Evolutionary conservation across 2,888 invertebrate genomes (phyloP).

Genomic region (Drosophila anomelani): DNA sequence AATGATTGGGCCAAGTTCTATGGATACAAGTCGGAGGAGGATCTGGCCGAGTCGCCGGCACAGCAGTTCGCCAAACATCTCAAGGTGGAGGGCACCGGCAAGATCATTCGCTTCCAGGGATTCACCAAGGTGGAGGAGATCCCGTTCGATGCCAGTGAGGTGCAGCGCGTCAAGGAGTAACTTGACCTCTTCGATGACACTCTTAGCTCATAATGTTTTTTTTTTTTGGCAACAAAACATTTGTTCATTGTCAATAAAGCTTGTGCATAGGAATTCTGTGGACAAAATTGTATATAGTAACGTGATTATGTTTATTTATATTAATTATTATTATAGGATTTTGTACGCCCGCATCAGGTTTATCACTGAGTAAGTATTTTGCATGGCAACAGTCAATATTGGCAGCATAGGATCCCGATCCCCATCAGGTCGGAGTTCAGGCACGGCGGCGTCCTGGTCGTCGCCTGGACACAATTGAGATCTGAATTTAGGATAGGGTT

Average conservation of each 20-base stretch:
- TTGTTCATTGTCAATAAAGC: constrained; percentile 47
- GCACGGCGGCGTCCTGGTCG: not conserved
- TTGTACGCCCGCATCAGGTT: not conserved
- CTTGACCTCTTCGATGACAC: not conserved
- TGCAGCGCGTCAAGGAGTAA: constrained; percentile 54
- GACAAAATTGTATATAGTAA: not conserved
- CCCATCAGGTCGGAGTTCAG: not conserved
- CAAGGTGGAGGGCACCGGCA: constrained; percentile 82
- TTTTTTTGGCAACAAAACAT: constrained; percentile 17
- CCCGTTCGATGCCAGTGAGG: constrained; percentile 66
- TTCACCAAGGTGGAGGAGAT: constrained; percentile 77
- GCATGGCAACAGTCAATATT: not conserved
- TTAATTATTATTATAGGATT: not conserved
- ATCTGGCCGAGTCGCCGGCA: constrained; percentile 86
- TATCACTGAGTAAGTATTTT: not conserved
- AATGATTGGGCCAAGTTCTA: constrained; percentile 89
- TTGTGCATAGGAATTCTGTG: not conserved
- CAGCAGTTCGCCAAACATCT: constrained; percentile 79
- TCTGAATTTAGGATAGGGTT: not conserved
- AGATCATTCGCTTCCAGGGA: constrained; percentile 81
- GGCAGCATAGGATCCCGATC: not conserved
- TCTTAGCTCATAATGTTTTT: constrained; percentile 3
- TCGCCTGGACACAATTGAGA: not conserved
- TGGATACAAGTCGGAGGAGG: constrained; percentile 88
- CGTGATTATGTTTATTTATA: not conserved